phyloP scores from a whole-genome alignment of 2,797 vertebrate genomes.

The Arnoldichthys spilopterus region DNA sequence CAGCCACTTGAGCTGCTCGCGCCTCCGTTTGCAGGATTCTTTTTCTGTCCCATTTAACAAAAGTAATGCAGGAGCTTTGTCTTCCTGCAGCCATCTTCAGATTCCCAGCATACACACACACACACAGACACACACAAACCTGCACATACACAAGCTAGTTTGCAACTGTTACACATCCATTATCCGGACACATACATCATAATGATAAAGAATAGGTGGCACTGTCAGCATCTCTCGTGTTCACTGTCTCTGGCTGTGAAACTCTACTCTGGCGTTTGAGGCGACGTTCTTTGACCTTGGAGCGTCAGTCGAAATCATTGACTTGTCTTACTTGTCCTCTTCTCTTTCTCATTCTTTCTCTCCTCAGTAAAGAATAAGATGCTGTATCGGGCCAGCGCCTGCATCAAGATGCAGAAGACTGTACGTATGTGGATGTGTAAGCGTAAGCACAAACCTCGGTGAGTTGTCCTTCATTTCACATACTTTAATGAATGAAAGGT shows the following conservation, averaged over 20 bases:
- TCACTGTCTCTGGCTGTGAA: neutral
- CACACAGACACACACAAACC: constrained; percentile 5
- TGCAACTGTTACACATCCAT: neutral
- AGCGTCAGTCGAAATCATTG: neutral
- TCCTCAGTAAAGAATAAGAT: constrained; percentile 95
- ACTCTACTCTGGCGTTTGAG: neutral
- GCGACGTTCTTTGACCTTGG: neutral
- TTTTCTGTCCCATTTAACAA: neutral
- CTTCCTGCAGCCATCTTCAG: constrained; percentile 43
- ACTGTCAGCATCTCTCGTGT: neutral
- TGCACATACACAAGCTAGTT: neutral
- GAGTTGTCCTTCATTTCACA: constrained; percentile 56
- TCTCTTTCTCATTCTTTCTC: neutral
- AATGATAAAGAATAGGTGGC: neutral
- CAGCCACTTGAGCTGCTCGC: neutral
- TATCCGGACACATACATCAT: neutral
- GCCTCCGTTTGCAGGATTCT: neutral
- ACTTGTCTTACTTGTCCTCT: neutral
- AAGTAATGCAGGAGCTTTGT: neutral
- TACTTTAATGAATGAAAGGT: too few relatives aligned
- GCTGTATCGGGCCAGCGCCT: constrained; percentile 86
- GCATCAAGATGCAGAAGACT: constrained; percentile 93
- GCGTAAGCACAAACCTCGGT: constrained; percentile 95
- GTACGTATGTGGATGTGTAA: constrained; percentile 97
- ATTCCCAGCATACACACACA: neutral